Base-by-base conservation (phyloP, 30 jellyfish, hydroid and myxozoan species). In the Morbakka virulenta region DNA sequence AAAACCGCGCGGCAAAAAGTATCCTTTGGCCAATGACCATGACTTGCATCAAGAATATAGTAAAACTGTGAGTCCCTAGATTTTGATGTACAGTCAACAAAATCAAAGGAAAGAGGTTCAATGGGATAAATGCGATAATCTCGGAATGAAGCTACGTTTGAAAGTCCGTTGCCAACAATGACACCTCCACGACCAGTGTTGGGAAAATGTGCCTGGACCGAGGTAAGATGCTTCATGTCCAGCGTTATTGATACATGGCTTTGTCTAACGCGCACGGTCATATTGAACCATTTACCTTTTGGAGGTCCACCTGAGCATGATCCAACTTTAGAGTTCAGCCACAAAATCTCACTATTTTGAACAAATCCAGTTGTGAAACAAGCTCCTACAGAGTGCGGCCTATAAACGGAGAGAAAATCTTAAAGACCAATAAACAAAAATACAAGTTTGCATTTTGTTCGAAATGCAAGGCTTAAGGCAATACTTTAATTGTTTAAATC, bases 281-380 rank as follows among this genome's bases (percentile, higher is more conserved):
- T 87, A 48, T 86, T 79, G 57, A 77, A 50, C 96, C 96, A 86
- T 1, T 57, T 69, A 1, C 64, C 85, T 47, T 83, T 83, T 51
- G 69, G 77, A 33, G 78, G 62, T 12, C 92, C 92, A 35, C 96
- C 96, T 25, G 96, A 83, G 48, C 96, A 86, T 2, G 84, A 72
- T 0, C 96, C 96, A 9, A 86, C 69, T 64, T 86, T 77, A 25
- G 96, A 72, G 62, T 86, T 79, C 11, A 62, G 83, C 96, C 96
- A 86, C 12, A 63, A 57, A 1, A 86, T 51, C 17, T 61, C 29
- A 2, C 87, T 35, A 64, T 86, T 86, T 49, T 77, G 93, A 13
- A 86, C 96, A 51, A 52, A 86, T 21, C 96, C 96, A 27, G 96
- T 86, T 0, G 89, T 77, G 79, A 67, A 86, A 51, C 96, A 86